Evolutionary conservation across 2,797 vertebrate genomes (phyloP), one percentile per base, ranked within the genome.

Genomic region (Phoxinus dragarum): DNA sequence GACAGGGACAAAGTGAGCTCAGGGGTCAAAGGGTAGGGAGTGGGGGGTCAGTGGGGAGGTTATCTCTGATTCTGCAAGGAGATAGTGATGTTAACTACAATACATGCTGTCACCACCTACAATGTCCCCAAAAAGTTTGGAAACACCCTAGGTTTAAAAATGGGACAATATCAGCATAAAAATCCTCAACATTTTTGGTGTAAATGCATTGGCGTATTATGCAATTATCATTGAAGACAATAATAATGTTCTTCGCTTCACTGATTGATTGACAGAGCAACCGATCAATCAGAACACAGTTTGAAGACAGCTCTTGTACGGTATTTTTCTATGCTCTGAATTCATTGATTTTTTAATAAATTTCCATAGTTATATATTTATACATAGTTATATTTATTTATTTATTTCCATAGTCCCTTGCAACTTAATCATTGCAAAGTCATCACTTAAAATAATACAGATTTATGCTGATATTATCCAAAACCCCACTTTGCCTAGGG

Each of bases 1-100:
- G 34, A 82, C 36, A 56, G 31, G 74, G 79, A 52, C 34, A 85
- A 42, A 52, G 54, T 40, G 61, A 56, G 80, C 12, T 69, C 61
- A 44, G 36, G 68, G 81, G 80, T 77, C 27, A 87, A 59, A 64
- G 54, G 36, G 17, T 5, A 69, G 73, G 38, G 44, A 44, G 12
- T 61, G n/a, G 3, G 36, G 7, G 49, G 21, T 1, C 1, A 6
- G 52, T 64, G 38, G 67, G 42, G 11, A 49, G 76, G 47, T 82
- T 86, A 66, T 85, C 27, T 80, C 49, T 87, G 68, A 72, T 80
- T 84, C 64, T 79, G 61, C 59, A 84, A 87, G 52, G 59, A 84
- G 66, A 68, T 59, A 72, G 54, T 61, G 81, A 74, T 61, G 71
- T 78, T 67, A 68, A 69, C 69, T 73, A 52, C 36, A 31, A 44